phyloP scores from a whole-genome alignment of 2,797 vertebrate species.

The Liasis olivaceus region DNA sequence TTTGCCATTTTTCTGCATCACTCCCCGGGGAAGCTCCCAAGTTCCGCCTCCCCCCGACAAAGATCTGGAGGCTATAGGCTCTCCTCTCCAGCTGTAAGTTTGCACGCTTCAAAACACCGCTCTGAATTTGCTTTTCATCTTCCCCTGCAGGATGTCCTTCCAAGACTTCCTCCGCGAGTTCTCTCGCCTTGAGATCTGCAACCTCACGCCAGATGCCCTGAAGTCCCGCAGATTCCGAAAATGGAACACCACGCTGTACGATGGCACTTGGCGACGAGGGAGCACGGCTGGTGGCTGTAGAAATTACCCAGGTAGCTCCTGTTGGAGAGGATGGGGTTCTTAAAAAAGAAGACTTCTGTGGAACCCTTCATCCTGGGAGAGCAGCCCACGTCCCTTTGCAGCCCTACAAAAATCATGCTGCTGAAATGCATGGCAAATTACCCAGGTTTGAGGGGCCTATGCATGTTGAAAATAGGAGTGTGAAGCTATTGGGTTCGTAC shows the following conservation, averaged over 20 bases:
- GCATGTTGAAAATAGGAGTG: too few relatives aligned
- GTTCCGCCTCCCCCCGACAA: not conserved
- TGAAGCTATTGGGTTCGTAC: too few relatives aligned
- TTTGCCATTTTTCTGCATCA: not conserved
- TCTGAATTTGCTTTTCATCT: not conserved
- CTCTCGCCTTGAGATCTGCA: constrained; percentile 92
- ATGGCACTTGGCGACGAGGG: constrained; percentile 87
- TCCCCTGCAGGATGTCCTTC: constrained; percentile 87
- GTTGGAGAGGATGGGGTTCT: not conserved
- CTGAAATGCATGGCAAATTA: too few relatives aligned
- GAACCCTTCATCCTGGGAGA: too few relatives aligned
- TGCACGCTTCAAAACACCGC: not conserved
- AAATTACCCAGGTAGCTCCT: constrained; percentile 72
- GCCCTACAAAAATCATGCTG: too few relatives aligned
- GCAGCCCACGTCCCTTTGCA: too few relatives aligned
- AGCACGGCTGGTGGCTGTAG: constrained; percentile 78
- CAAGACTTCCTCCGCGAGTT: constrained; percentile 88
- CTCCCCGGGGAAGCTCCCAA: not conserved
- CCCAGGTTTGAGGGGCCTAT: too few relatives aligned
- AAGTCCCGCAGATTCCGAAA: constrained; percentile 77
- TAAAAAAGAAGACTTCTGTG: too few relatives aligned
- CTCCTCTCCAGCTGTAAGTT: not conserved
- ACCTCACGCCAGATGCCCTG: constrained; percentile 89
- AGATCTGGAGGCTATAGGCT: not conserved
- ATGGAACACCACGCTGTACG: constrained; percentile 89